These are phyloP conservation scores for Sebastes flavidus DNA, from an alignment of 2,797 vertebrate genomes.

Conservation along the genomic window DNA sequence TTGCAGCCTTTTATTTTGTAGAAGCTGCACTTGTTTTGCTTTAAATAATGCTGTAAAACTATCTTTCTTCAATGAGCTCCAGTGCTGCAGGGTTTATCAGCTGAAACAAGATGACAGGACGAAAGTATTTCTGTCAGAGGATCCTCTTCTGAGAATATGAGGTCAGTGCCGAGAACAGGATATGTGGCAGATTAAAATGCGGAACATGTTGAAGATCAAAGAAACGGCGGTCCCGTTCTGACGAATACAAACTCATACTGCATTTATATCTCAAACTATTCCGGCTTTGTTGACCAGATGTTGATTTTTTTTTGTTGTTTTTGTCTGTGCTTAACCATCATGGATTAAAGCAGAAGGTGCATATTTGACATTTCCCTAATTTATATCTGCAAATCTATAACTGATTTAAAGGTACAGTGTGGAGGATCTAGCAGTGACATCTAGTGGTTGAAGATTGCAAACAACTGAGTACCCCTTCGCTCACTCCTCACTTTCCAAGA, in stretches of 20 bases:
- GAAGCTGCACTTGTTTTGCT: background rate
- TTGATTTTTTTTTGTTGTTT: background rate
- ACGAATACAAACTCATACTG: background rate
- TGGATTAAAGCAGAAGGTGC: background rate
- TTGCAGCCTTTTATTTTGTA: background rate
- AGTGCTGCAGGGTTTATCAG: background rate
- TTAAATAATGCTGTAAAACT: background rate
- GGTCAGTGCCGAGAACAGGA: constrained; percentile 12
- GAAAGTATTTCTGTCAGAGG: background rate
- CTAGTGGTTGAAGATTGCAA: too few species aligned
- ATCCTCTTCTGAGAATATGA: constrained; percentile 4
- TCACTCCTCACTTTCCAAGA: too few species aligned
- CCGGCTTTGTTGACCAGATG: background rate
- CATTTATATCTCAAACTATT: background rate
- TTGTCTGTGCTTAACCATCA: background rate
- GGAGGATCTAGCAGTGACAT: too few species aligned
- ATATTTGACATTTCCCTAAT: background rate
- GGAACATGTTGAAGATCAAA: background rate
- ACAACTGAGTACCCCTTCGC: too few species aligned
- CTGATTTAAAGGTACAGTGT: background rate
- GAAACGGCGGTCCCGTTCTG: background rate
- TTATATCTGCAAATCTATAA: background rate
- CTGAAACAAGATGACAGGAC: background rate
- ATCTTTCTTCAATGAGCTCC: background rate
- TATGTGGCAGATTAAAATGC: background rate